These are phyloP conservation scores for Epinephelus lanceolatus DNA, from an alignment of 2,113 vertebrate genomes.

Conservation along the genomic window DNA sequence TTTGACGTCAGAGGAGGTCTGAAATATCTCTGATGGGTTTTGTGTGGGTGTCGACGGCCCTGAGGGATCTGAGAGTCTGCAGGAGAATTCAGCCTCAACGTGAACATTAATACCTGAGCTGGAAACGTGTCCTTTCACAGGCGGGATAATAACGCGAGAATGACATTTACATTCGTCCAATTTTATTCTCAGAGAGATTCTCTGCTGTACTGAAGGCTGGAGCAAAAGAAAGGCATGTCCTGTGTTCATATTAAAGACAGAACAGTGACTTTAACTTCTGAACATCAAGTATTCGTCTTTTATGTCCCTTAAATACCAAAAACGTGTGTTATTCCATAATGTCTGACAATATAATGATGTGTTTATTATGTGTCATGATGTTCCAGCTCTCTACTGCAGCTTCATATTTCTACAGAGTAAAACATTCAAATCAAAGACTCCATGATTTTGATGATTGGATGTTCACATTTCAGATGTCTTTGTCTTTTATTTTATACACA, in stretches of 20 bases:
- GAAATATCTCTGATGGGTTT: slow-evolving; percentile 59
- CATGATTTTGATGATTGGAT: too few relatives aligned
- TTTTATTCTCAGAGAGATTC: background rate
- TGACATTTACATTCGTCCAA: background rate
- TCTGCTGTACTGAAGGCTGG: background rate
- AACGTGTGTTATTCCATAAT: background rate
- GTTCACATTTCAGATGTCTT: too few relatives aligned
- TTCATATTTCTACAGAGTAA: background rate
- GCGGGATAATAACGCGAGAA: background rate
- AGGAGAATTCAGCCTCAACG: slow-evolving; percentile 21
- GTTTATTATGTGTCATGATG: background rate
- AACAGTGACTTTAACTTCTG: background rate
- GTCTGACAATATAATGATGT: background rate
- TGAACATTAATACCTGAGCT: slow-evolving; percentile 27
- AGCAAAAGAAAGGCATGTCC: background rate
- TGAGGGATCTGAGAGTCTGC: slow-evolving; percentile 39
- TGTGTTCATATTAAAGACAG: background rate
- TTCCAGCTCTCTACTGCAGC: background rate
- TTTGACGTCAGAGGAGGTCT: slow-evolving; percentile 57
- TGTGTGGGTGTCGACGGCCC: slow-evolving; percentile 40
- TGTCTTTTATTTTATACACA: background rate
- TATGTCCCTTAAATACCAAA: background rate
- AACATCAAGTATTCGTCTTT: background rate
- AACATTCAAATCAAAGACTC: background rate
- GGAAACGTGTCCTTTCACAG: background rate